A percentile compares a stretch with the other conserved stretches of the same genome.
phyloP scores from a whole-genome alignment of 2,797 vertebrate species.

The Hephaestus fuliginosus region DNA sequence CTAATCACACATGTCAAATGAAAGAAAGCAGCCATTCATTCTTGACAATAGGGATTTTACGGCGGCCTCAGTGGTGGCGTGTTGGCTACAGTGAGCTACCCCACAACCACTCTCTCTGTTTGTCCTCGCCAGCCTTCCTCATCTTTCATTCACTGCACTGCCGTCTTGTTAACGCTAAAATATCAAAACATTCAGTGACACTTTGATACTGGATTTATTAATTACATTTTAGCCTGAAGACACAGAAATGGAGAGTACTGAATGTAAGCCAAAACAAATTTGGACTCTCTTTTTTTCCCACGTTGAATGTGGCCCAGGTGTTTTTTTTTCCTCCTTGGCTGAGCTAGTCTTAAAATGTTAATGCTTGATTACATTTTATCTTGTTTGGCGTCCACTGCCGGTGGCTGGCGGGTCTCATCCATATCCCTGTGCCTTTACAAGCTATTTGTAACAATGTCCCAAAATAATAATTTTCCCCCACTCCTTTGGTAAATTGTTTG shows the following conservation, averaged over 20 bases:
- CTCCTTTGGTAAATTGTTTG: conserved; percentile 34
- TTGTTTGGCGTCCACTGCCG: conserved; percentile 7
- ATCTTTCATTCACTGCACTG: conserved; percentile 8
- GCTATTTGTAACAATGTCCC: conserved; percentile 37
- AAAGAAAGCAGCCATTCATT: conserved; percentile 76
- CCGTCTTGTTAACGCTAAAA: conserved; percentile 17
- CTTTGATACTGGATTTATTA: conserved; percentile 24
- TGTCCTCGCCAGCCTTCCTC: conserved; percentile 36
- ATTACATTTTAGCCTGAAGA: conserved; percentile 31
- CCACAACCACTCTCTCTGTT: conserved; percentile 48
- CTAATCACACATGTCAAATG: conserved; percentile 76
- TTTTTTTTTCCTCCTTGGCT: conserved; percentile 7
- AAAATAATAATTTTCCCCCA: background rate
- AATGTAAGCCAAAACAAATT: conserved; percentile 9
- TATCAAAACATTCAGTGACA: conserved; percentile 21
- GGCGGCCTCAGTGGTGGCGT: conserved; percentile 60
- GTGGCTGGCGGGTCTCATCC: background rate
- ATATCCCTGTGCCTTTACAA: conserved; percentile 11
- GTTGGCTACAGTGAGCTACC: conserved; percentile 50
- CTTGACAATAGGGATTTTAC: conserved; percentile 78
- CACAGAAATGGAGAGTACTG: background rate
- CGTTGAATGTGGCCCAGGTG: conserved; percentile 15
- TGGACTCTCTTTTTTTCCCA: background rate
- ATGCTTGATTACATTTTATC: conserved; percentile 45
- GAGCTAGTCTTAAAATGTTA: conserved; percentile 18